phyloP scores from a whole-genome alignment of 1,140 invertebrate genomes.

The Teleopsis dalmanni region DNA sequence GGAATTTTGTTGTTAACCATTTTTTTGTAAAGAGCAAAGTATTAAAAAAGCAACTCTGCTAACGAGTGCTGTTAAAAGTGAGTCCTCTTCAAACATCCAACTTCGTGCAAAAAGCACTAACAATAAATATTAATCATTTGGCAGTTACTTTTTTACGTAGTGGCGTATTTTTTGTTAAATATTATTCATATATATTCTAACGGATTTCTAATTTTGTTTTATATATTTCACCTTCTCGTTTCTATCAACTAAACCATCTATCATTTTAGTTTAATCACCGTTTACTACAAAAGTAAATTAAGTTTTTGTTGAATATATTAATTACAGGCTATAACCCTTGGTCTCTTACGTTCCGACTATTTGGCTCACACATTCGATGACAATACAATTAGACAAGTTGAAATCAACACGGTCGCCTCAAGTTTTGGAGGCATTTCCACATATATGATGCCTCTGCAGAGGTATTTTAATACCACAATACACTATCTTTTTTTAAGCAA shows the following conservation, averaged over 20 bases:
- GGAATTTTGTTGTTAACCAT: conserved; percentile 8
- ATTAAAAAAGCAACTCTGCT: too few species aligned
- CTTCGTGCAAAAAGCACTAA: too few species aligned
- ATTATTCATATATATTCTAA: too few species aligned
- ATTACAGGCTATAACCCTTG: conserved; percentile 49
- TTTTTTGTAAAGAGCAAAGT: too few species aligned
- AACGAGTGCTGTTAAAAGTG: too few species aligned
- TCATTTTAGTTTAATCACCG: not conserved
- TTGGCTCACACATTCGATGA: conserved; percentile 54
- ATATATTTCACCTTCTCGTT: conserved; percentile 9
- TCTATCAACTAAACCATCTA: conserved; percentile 15
- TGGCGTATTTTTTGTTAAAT: too few species aligned
- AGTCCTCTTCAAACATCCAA: too few species aligned
- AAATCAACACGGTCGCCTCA: conserved; percentile 67
- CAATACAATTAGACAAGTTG: conserved; percentile 64
- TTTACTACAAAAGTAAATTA: too few species aligned
- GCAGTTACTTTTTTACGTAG: too few species aligned
- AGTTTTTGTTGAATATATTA: conserved; percentile 13
- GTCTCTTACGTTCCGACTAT: conserved; percentile 69
- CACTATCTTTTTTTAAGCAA: conserved; percentile 5
- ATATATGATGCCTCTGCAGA: conserved; percentile 55
- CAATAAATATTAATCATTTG: too few species aligned
- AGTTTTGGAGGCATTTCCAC: conserved; percentile 62
- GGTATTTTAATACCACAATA: conserved; percentile 46
- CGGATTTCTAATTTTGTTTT: too few species aligned